phyloP scores from a whole-genome alignment of 2,888 invertebrate species.

The Scaptomyza polygonia region DNA sequence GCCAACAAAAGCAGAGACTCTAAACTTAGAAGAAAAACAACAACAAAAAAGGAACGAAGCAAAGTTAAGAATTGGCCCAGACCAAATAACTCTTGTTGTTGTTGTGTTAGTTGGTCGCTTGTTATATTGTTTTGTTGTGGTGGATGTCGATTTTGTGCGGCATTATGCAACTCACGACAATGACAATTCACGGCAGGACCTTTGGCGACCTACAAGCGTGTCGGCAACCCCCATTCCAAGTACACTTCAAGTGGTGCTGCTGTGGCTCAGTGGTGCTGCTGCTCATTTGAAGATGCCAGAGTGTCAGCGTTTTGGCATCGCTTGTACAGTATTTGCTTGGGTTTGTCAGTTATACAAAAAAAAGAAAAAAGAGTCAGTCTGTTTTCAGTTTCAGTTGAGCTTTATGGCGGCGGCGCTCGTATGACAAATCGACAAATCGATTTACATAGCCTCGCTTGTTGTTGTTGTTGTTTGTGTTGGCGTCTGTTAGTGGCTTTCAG shows the following conservation, averaged over 20 bases:
- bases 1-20: constrained; percentile 44
- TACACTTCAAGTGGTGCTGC: constrained; percentile 23
- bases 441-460: constrained; percentile 61
- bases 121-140: constrained; percentile 4
- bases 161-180: constrained; percentile 80
- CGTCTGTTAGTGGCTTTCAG: constrained; percentile 38
- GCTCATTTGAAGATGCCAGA: constrained; percentile 63
- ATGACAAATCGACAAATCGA: constrained; percentile 76
- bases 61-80: constrained; percentile 68
- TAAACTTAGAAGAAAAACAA: constrained; percentile 1
- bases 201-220: constrained; percentile 80
- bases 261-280: constrained; percentile 7
- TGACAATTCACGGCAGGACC: constrained; percentile 80
- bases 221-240: constrained; percentile 54
- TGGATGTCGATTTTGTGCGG: constrained; percentile 74
- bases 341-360: constrained; percentile 43
- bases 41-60: constrained; percentile 59
- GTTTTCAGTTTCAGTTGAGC: constrained; percentile 15
- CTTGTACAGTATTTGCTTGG: constrained; percentile 24
- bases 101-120: constrained; percentile 18
- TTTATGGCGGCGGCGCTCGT: constrained; percentile 50
- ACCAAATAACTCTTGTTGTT: constrained; percentile 35
- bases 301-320: constrained; percentile 40
- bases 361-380: neutral
- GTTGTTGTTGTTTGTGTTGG: constrained; percentile 24